Conservation (phyloP, 2,113 vertebrate species). For the Campylomormyrus tamandua region DNA sequence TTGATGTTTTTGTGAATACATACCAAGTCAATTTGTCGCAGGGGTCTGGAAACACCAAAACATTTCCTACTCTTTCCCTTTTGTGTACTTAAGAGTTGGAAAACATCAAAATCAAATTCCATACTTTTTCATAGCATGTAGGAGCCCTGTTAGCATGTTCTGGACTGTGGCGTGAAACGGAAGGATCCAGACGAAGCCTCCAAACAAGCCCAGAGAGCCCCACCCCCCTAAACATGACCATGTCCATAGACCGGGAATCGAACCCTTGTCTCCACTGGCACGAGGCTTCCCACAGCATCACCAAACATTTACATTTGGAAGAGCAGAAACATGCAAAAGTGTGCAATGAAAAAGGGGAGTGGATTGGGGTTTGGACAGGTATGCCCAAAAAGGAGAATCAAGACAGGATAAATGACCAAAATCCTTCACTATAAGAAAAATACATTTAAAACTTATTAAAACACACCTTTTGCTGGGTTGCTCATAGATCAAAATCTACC, state of each 20-base stretch:
- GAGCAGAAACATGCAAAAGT: background rate
- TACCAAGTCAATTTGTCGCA: too few relatives aligned
- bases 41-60: too few relatives aligned
- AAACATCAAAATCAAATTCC: too few relatives aligned
- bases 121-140: too few relatives aligned
- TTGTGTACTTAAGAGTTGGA: too few relatives aligned
- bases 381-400: too few relatives aligned
- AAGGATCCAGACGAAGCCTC: background rate
- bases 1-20: too few relatives aligned
- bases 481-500: background rate
- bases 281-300: background rate
- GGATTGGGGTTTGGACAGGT: background rate
- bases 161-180: background rate
- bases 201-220: too few relatives aligned
- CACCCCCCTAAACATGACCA: background rate
- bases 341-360: background rate
- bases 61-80: too few relatives aligned
- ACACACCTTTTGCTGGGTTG: background rate
- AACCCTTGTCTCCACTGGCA: background rate
- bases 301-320: background rate
- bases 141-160: background rate
- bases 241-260: background rate
- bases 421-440: background rate
- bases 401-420: too few relatives aligned
- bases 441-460: background rate